Evolutionary conservation across 2,888 invertebrate genomes (phyloP).

Genomic region (Drosophila ezoana): DNA sequence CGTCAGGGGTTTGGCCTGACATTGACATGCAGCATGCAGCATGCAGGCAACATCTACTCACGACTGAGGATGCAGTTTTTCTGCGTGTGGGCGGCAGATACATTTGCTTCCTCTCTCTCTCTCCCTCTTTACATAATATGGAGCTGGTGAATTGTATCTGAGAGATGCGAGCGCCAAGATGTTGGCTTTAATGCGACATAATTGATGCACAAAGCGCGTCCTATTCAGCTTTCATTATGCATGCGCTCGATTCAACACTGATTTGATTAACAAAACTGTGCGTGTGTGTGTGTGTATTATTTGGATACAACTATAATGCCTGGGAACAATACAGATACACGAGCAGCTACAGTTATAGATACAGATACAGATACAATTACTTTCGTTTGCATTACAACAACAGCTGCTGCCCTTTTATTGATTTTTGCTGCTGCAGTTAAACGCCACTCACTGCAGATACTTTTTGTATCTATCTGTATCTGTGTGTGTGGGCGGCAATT

Average conservation of each 20-base stretch:
- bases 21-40: conserved; percentile 59
- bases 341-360: conserved; percentile 1
- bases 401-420: conserved; percentile 57
- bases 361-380: conserved; percentile 12
- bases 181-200: conserved; percentile 70
- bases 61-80: conserved; percentile 15
- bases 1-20: conserved; percentile 50
- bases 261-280: conserved; percentile 65
- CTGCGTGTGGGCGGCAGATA: conserved; percentile 48
- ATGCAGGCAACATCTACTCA: conserved; percentile 19
- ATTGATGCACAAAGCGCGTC: conserved; percentile 70
- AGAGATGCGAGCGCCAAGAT: conserved; percentile 52
- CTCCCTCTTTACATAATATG: conserved; percentile 58
- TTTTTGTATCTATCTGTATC: conserved; percentile 21
- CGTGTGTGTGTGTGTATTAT: conserved; percentile 28
- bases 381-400: conserved; percentile 29
- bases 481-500: conserved; percentile 46
- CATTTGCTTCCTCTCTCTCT: not conserved
- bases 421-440: conserved; percentile 51
- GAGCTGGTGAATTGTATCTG: conserved; percentile 70
- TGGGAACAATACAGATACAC: conserved; percentile 22
- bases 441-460: conserved; percentile 39
- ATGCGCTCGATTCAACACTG: conserved; percentile 40
- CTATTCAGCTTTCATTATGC: conserved; percentile 63
- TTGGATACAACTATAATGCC: conserved; percentile 21